A percentile compares a stretch with the other conserved stretches of the same genome.
These are phyloP conservation scores for Xyrichtys novacula DNA, from an alignment of 2,797 vertebrate species.

Conservation along the genomic window DNA sequence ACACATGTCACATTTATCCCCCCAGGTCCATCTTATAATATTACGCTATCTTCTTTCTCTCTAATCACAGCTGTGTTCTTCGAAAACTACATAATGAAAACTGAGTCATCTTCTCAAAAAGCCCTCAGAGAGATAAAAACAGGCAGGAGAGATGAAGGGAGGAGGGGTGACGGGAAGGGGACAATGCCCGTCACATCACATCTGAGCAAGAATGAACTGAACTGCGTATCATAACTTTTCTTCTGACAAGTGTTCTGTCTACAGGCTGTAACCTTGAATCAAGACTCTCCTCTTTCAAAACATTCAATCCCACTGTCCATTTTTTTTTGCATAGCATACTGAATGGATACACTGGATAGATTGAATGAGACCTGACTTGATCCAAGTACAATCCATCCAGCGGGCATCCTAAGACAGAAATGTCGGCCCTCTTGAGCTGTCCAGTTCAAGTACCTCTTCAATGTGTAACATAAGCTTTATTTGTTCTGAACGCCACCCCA, in stretches of 20 bases:
- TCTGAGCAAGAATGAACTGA: slow-evolving; percentile 25
- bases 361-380: slow-evolving; percentile 66
- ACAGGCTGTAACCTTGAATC: slow-evolving; percentile 57
- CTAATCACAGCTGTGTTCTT: slow-evolving; percentile 39
- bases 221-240: slow-evolving; percentile 41
- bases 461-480: slow-evolving; percentile 28
- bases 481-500: slow-evolving; percentile 16
- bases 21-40: slow-evolving; percentile 23
- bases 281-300: slow-evolving; percentile 35
- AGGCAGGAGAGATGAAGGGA: background rate
- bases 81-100: slow-evolving; percentile 42
- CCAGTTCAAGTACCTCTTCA: slow-evolving; percentile 23
- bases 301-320: slow-evolving; percentile 58
- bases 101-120: slow-evolving; percentile 47
- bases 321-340: slow-evolving; percentile 53
- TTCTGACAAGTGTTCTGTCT: slow-evolving; percentile 47
- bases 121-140: slow-evolving; percentile 5
- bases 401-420: slow-evolving; percentile 34
- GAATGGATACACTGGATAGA: slow-evolving; percentile 54
- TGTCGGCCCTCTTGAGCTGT: slow-evolving; percentile 32
- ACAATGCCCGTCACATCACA: slow-evolving; percentile 41
- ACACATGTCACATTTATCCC: slow-evolving; percentile 29
- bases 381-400: slow-evolving; percentile 56
- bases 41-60: slow-evolving; percentile 9
- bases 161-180: background rate